Base-by-base conservation (phyloP, 2,888 invertebrate species). In the Cosmia pyralina region DNA sequence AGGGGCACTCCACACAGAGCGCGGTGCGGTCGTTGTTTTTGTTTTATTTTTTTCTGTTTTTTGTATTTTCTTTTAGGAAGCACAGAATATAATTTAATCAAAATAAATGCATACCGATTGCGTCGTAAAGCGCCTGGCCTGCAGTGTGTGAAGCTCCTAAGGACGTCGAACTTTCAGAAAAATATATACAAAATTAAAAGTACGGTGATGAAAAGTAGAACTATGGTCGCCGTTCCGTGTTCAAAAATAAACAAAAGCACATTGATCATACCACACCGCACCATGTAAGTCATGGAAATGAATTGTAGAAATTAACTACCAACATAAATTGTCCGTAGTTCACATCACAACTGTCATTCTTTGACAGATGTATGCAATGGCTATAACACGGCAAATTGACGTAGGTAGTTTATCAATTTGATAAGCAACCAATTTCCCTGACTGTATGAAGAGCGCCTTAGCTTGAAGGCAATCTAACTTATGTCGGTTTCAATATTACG, bases 381-480 rank as follows among this genome's bases (percentile, higher is more conserved):
- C 5, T 44, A 44, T 17, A 19, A 7, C 7, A 28, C 8, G 22
- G 7, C 7, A 19, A 44, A 22, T 22, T 11, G 3, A 44, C 11
- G 22, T 19, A 4, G 28, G 22, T 19, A 4, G 28, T 63, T 5
- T 63, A 19, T 15, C 5, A 34, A n/a, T 34, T 48, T 48, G 19
- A 63, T 19, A 28, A 34, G 28, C 62, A 13, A 13, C 19, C 10
- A 2, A 34, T 46, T 28, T 48, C 44, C 8, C 13, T 22, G 6
- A 6, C 6, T n/a, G 15, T 65, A 28, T 69, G 52, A 4, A 41
- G 11, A n/a, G 3, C n/a, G 17, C 74, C 13, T 74, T 68, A 68
- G 28, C 22, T 53, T 19, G 48, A 48, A 60, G 17, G 41, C 75
- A 75, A 70, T 75, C 58, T 70, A 76, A 76, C 70, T 76, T 76